Evolutionary conservation across 2,113 vertebrate species (phyloP), one percentile per base, ranked within the genome.

Genomic region (Dasyurus viverrinus): DNA sequence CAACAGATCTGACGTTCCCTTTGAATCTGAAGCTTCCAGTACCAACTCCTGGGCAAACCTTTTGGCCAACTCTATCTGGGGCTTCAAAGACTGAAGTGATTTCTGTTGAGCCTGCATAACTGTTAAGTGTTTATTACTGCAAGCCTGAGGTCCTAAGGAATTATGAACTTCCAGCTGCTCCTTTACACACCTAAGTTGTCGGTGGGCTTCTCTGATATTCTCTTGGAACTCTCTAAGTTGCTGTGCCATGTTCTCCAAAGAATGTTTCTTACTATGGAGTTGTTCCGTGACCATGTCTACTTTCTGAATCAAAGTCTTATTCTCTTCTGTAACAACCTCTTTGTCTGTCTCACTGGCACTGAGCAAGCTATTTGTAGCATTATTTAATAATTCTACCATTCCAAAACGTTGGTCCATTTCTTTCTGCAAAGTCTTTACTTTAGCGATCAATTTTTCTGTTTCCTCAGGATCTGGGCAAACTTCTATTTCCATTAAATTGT

Each of bases 31-130:
- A 68, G 99, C 98, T 91, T 99, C 99, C 0, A 98, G 97, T 46
- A 99, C 99, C 11, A 99, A 98, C 36, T 98, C 98, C 95, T 99
- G 99, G 76, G 99, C 99, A 92, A 99, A 97, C 54, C 96, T 98
- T 98, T 98, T 99, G 53, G 99, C 97, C 95, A 99, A 97, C 94
- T 99, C 99, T 0, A 99, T 96, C 53, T 99, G 99, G 36, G 98
- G 98, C 95, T 99, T 99, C 95, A 99, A 95, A 89, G 97, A 97
- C 91, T 99, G 99, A 57, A 99, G 98, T 48, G 98, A 98, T 95
- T 99, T 99, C 94, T 99, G 99, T 95, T 99, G 99, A 54, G 99
- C 98, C 97, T 99, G 99, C 98, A 99, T 99, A 98, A 99, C 98
- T 0, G 99, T 99, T 95, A 99, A 97, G 98, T 99, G 99, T 96